phyloP scores from a whole-genome alignment of 2,888 invertebrate genomes.

The Calameuta idolon region DNA sequence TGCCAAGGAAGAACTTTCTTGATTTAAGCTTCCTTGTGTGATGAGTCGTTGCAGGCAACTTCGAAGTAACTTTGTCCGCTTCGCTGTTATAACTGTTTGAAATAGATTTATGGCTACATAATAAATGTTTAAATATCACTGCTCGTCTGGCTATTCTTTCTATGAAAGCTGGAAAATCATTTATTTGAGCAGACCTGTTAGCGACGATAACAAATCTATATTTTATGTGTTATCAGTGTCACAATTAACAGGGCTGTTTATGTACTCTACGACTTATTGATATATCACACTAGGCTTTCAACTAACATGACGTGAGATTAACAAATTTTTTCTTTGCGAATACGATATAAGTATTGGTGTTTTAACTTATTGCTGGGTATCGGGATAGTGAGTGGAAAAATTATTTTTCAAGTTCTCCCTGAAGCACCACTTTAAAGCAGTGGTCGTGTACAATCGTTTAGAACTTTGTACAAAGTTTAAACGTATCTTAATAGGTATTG shows the following conservation, averaged over 20 bases:
- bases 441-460: too few relatives aligned
- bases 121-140: neutral
- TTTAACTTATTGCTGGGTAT: neutral
- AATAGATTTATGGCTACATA: neutral
- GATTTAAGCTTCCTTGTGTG: neutral
- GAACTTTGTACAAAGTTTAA: too few relatives aligned
- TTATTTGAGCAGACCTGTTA: neutral
- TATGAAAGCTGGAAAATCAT: neutral
- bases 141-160: neutral
- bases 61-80: neutral
- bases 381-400: neutral
- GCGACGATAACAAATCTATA: neutral
- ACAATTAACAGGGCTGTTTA: neutral
- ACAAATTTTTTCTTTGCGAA: too few relatives aligned
- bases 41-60: neutral
- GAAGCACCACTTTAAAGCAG: too few relatives aligned
- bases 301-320: neutral
- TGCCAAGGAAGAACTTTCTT: constrained; percentile 20
- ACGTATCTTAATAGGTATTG: too few relatives aligned
- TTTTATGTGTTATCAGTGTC: neutral
- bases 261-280: neutral
- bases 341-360: too few relatives aligned
- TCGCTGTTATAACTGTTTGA: neutral
- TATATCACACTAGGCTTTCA: neutral
- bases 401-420: neutral